Conservation (phyloP, 2,888 invertebrate genomes). For the Chrysodeixis includens region DNA sequence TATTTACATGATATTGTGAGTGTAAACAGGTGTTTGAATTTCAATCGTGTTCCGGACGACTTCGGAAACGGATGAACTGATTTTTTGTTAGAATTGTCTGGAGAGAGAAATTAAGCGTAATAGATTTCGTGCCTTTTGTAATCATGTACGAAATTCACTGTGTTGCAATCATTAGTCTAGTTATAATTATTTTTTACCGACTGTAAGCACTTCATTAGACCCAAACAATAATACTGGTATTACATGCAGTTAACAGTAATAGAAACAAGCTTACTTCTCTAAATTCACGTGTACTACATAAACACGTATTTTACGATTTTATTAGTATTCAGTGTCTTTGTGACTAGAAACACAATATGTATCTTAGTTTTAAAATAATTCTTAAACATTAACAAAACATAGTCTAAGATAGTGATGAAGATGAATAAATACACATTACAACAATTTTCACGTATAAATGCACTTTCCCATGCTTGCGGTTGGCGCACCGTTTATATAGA, state of each 20-base stretch:
- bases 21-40: constrained; percentile 28
- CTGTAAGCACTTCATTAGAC: too few relatives aligned
- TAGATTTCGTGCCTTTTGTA: not conserved
- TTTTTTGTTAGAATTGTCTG: constrained; percentile 1
- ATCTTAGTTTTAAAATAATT: too few relatives aligned
- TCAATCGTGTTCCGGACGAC: constrained; percentile 12
- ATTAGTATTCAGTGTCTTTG: too few relatives aligned
- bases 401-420: too few relatives aligned
- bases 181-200: not conserved
- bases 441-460: not conserved
- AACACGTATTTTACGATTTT: too few relatives aligned
- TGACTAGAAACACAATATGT: too few relatives aligned
- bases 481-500: constrained; percentile 12
- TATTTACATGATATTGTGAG: constrained; percentile 36
- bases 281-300: too few relatives aligned
- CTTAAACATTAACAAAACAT: too few relatives aligned
- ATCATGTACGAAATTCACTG: not conserved
- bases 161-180: not conserved
- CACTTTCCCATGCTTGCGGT: not conserved
- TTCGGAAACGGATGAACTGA: constrained; percentile 31
- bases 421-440: not conserved
- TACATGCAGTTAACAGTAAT: too few relatives aligned
- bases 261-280: too few relatives aligned
- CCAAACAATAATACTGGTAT: too few relatives aligned
- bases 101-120: not conserved